A percentile compares a stretch with the other conserved stretches of the same genome.
These are phyloP conservation scores for Oophaga pumilio DNA, from an alignment of 2,113 vertebrate genomes.

Conservation along the genomic window DNA sequence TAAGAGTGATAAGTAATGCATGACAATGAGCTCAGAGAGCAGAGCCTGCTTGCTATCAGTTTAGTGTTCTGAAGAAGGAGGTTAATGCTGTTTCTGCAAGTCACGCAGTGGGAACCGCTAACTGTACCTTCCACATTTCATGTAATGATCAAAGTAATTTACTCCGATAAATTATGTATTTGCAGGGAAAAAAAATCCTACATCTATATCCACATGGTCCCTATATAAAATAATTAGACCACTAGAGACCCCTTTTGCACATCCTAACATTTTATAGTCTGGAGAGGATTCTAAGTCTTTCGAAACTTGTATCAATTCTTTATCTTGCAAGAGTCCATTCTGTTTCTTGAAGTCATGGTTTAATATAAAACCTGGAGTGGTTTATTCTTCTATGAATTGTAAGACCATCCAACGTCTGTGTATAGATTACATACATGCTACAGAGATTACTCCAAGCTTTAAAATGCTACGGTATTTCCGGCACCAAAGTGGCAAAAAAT, in stretches of 20 bases:
- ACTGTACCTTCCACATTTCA: constrained; percentile 68
- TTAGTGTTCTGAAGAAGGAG: constrained; percentile 63
- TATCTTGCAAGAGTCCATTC: constrained; percentile 4
- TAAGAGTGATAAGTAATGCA: neutral
- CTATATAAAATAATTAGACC: constrained; percentile 72
- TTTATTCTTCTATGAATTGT: no score
- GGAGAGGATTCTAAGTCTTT: constrained; percentile 7
- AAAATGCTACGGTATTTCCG: neutral
- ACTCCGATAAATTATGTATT: constrained; percentile 75
- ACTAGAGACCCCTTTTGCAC: constrained; percentile 67
- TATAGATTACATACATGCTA: no score
- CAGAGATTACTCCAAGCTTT: no score
- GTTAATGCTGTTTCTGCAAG: constrained; percentile 68
- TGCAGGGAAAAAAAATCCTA: constrained; percentile 63
- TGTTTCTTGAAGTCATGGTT: neutral
- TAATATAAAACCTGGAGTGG: neutral
- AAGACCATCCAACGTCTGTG: no score
- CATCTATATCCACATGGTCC: constrained; percentile 67
- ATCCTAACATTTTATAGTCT: constrained; percentile 61
- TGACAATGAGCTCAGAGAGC: neutral
- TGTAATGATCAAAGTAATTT: constrained; percentile 74
- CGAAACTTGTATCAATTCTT: constrained; percentile 6
- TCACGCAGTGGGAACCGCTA: constrained; percentile 71
- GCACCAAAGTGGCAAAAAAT: neutral
- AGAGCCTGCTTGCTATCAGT: constrained; percentile 62